Evolutionary conservation across 2,888 invertebrate species (phyloP).

Genomic region (Clistopyga incitator): DNA sequence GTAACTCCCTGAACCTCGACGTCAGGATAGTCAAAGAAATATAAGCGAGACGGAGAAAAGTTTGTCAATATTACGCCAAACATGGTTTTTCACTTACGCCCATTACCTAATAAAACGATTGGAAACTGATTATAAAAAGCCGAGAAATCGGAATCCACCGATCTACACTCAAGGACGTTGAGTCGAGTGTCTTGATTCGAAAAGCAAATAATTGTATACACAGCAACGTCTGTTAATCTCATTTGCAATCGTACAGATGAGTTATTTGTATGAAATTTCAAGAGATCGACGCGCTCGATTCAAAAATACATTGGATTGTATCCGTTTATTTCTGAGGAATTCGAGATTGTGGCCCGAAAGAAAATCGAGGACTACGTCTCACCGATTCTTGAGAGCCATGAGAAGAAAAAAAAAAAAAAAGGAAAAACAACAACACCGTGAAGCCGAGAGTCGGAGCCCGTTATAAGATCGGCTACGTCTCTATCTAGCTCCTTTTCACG

Average conservation of each 20-base stretch:
- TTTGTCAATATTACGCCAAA: conserved; percentile 41
- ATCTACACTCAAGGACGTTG: conserved; percentile 30
- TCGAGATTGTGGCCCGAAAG: not conserved
- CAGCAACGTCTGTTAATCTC: not conserved
- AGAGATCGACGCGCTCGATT: not conserved
- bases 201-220: conserved; percentile 14
- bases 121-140: conserved; percentile 18
- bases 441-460: conserved; percentile 50
- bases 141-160: conserved; percentile 9
- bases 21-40: not conserved
- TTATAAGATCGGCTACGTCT: conserved; percentile 81
- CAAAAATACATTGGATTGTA: not conserved
- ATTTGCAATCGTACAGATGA: conserved; percentile 6
- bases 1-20: conserved; percentile 19
- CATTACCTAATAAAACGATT: conserved; percentile 33
- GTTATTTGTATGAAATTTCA: not conserved
- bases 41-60: not conserved
- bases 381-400: conserved; percentile 23
- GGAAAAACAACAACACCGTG: conserved; percentile 9
- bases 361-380: conserved; percentile 11
- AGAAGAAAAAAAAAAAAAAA: conserved; percentile 17
- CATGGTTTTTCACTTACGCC: conserved; percentile 9
- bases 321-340: not conserved
- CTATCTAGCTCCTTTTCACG: conserved; percentile 76
- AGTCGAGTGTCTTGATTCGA: conserved; percentile 5